Evolutionary conservation across 1,140 invertebrate genomes (phyloP), one percentile per base, ranked within the genome.

Genomic region (Ditylenchus dipsaci): DNA sequence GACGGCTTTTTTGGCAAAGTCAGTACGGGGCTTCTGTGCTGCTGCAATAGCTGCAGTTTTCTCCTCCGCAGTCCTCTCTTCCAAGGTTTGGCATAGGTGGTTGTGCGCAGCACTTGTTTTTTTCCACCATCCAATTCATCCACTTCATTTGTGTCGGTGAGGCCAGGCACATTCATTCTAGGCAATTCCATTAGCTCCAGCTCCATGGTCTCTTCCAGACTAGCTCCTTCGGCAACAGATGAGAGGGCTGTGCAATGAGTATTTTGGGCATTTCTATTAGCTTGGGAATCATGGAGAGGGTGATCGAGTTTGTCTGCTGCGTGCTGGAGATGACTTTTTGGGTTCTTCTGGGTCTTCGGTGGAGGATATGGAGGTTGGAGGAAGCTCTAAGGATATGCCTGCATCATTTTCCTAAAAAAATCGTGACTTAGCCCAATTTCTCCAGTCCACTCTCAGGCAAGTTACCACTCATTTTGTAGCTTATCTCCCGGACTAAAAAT

Each of bases 1-100:
- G 13, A 78, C 75, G 1, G 77, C 74, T 65, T 78, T 78, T 26
- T 67, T 67, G 1, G 77, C 77, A 65, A 78, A 78, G 62, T 80
- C 77, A 0, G 73, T 78, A 1, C 57, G 38, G 26, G 77, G 75
- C 45, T 78, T 73, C 15, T 53, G 49, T 53, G 49, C 8, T 13
- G 42, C 33, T 9, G 75, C 19, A 27, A 66, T 70, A 3, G 60
- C 63, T 30, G 17, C 60, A 53, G 5, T 43, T 17, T 27, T 45
- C 73, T 73, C 69, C 1, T 71, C 68, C 29, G 42, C 5, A 65
- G 26, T 59, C 42, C 13, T 38, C 33, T 65, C 63, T 19, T 63
- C 57, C n/a, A 65, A 23, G 63, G 42, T 65, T 65, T 27, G 11
- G 63, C 63, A n/a, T 61, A 61, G 19, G 59, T 61, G 13, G 59